phyloP scores from a whole-genome alignment of 1,140 invertebrate genomes.

The Grapholita molesta region DNA sequence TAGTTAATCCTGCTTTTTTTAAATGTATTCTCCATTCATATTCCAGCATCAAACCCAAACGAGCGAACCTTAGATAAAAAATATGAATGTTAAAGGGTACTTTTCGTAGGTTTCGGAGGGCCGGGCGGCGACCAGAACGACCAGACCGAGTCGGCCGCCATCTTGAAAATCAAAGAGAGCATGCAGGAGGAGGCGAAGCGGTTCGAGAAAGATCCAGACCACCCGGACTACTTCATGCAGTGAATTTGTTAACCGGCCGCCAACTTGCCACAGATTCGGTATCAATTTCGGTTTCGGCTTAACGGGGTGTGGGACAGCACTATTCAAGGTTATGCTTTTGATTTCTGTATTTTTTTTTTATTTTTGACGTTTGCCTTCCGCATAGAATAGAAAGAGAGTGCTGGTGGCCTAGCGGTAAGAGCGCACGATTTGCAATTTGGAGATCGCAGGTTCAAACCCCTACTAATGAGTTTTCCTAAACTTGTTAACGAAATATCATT shows the following conservation, averaged over 20 bases:
- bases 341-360: not conserved
- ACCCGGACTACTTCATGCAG: conserved; percentile 98
- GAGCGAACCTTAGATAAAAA: conserved; percentile 60
- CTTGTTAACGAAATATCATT: too few species aligned
- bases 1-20: not conserved
- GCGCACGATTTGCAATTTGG: too few species aligned
- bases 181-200: conserved; percentile 99
- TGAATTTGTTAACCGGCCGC: conserved; percentile 54
- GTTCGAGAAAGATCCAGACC: conserved; percentile 99
- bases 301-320: not conserved
- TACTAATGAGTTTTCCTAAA: too few species aligned
- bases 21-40: not conserved
- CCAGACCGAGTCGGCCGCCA: conserved; percentile 98
- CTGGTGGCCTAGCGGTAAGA: too few species aligned
- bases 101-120: conserved; percentile 69
- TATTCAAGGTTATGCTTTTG: conserved; percentile 3
- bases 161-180: conserved; percentile 99
- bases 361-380: too few species aligned
- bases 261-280: conserved; percentile 29
- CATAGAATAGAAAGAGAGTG: too few species aligned
- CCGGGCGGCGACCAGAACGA: conserved; percentile 84
- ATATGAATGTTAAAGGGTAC: conserved; percentile 10
- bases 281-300: conserved; percentile 4
- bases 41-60: not conserved
- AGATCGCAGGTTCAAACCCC: too few species aligned